Evolutionary conservation across 1,140 invertebrate species (phyloP).

Genomic region (Cotesia typhae): DNA sequence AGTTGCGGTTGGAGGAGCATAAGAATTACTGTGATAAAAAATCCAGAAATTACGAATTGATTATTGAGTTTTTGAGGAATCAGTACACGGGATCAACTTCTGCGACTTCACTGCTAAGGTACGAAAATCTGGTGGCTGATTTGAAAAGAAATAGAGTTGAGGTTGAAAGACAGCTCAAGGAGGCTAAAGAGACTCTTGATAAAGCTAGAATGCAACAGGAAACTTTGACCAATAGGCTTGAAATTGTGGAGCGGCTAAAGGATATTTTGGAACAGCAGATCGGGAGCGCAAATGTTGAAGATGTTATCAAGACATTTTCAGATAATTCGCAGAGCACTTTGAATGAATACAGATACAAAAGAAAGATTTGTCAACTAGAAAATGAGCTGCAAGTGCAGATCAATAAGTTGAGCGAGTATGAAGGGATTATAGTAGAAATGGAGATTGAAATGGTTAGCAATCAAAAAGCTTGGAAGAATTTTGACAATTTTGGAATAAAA

Average conservation of each 20-base stretch:
- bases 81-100: slow-evolving; percentile 56
- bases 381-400: slow-evolving; percentile 48
- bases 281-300: slow-evolving; percentile 47
- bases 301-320: slow-evolving; percentile 52
- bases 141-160: slow-evolving; percentile 44
- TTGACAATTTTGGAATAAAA: slow-evolving; percentile 3
- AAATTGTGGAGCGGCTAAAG: slow-evolving; percentile 56
- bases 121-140: slow-evolving; percentile 42
- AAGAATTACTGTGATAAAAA: slow-evolving; percentile 23
- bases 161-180: slow-evolving; percentile 51
- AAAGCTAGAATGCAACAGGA: slow-evolving; percentile 48
- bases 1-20: slow-evolving; percentile 46
- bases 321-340: slow-evolving; percentile 50
- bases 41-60: slow-evolving; percentile 46
- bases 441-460: slow-evolving; percentile 51
- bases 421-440: slow-evolving; percentile 47
- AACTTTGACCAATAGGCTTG: slow-evolving; percentile 46
- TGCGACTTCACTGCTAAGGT: slow-evolving; percentile 50
- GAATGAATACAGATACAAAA: slow-evolving; percentile 52
- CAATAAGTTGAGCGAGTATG: slow-evolving; percentile 46
- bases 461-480: slow-evolving; percentile 50
- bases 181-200: slow-evolving; percentile 45
- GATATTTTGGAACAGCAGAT: slow-evolving; percentile 58
- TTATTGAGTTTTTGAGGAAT: slow-evolving; percentile 53
- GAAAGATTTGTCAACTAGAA: slow-evolving; percentile 50